Percentiles rank a stretch among this genome's conserved stretches.
These are phyloP conservation scores for Graptemys geographica DNA, from an alignment of 2,797 vertebrate species.

Conservation along the genomic window DNA sequence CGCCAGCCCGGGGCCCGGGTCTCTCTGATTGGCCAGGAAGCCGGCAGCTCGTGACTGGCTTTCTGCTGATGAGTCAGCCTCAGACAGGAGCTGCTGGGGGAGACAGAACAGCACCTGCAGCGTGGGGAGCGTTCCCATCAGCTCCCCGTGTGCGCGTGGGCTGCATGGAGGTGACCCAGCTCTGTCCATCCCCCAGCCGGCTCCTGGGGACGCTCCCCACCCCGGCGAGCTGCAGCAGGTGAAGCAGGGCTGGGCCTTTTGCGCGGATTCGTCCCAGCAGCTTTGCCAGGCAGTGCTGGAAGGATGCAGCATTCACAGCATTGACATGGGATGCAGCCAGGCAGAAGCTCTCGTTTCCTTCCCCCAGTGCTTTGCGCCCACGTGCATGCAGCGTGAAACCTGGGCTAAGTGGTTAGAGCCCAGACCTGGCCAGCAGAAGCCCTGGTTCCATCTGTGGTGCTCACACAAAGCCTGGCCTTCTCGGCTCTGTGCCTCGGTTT, in stretches of 20 bases:
- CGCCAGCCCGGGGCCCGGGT: background rate
- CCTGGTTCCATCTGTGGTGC: background rate
- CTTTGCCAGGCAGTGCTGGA: background rate
- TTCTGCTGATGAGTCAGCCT: background rate
- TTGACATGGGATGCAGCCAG: background rate
- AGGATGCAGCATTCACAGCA: background rate
- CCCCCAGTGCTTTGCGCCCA: background rate
- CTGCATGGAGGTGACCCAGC: background rate
- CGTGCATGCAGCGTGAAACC: background rate
- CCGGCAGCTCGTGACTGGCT: background rate
- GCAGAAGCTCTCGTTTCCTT: background rate
- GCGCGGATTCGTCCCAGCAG: rapidly evolving
- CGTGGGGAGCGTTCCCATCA: too few relatives aligned
- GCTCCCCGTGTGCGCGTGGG: background rate
- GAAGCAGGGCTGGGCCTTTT: background rate
- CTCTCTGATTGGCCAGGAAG: background rate
- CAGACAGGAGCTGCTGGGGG: background rate
- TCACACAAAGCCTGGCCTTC: background rate
- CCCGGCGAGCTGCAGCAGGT: background rate
- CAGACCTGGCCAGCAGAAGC: background rate
- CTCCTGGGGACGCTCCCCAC: rapidly evolving
- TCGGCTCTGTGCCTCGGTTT: background rate
- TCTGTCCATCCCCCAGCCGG: background rate
- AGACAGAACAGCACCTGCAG: background rate
- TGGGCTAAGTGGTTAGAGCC: background rate